Base-by-base conservation (phyloP, 2,113 vertebrate species). In the Empidonax alnorum region DNA sequence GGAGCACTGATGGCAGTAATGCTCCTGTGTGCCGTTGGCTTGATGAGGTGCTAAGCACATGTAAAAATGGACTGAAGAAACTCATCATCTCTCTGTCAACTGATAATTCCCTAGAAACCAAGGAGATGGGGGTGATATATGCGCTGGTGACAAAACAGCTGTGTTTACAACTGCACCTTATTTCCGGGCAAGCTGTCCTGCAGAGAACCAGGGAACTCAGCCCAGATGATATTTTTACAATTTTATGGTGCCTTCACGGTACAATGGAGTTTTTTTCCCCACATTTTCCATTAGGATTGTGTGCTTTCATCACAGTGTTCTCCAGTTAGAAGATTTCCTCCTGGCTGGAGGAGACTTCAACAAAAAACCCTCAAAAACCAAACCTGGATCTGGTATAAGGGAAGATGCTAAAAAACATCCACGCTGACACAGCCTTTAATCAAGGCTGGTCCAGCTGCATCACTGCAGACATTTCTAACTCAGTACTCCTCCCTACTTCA, bases 101-200 rank as follows among this genome's bases (percentile, higher is more conserved):
- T 89, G 96, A 96, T 96, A 97, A 92, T 96, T 94, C 56, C 96
- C 94, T 94, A 19, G 96, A 94, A 95, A 97, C 94, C 72, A 92
- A 90, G 95, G 96, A 86, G 85, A 92, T 86, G 66, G 82, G 20
- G 53, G 19, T 41, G 93, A 89, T 53, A 84, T 47, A 28, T 9
- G 25, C 22, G 14, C 59, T 41, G 52, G 47, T 0, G 23, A 49
- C 74, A 72, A 84, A 63, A 84, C 65, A 41, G 55, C 30, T 56
- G 49, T 92, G 76, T 96, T 96, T 92, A 95, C 83, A 75, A 2
- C 68, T 42, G n/a, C 47, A 28, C 0, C 0, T 14, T 61, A 90
- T 81, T 93, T 92, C 68, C 73, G n/a, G 85, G 96, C 12, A 20
- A 63, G 61, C 35, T 5, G 3, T 52, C 58, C 67, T 52, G 68